phyloP scores from a whole-genome alignment of 2,797 vertebrate genomes.

The Chiroxiphia lanceolata region DNA sequence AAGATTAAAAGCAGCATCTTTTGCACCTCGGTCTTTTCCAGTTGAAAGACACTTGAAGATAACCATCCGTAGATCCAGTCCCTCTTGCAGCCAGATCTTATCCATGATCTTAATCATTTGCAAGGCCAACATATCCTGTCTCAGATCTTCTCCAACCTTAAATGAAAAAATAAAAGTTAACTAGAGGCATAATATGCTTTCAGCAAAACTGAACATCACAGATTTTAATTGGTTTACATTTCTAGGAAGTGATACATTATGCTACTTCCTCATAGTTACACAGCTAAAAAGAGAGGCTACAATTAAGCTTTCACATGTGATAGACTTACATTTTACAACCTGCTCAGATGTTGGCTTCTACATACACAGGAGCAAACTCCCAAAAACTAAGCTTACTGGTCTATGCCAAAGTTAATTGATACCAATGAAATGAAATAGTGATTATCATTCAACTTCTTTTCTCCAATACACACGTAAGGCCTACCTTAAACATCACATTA shows the following conservation, averaged over 20 bases:
- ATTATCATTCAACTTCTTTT: not conserved
- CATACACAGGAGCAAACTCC: not conserved
- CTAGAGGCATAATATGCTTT: not conserved
- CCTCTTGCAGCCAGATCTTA: constrained; percentile 97
- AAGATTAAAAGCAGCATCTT: not conserved
- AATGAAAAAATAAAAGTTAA: constrained; percentile 16
- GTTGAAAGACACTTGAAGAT: constrained; percentile 98
- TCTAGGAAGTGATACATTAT: not conserved
- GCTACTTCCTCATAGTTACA: not conserved
- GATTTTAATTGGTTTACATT: not conserved
- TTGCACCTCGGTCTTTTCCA: constrained; percentile 90
- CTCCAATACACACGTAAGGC: not conserved
- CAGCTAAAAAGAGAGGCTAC: not conserved
- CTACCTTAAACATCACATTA: constrained; percentile 98
- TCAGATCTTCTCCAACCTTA: constrained; percentile 95
- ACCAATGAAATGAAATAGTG: not conserved
- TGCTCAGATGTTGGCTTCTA: not conserved
- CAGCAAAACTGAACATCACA: not conserved
- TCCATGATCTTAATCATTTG: constrained; percentile 99
- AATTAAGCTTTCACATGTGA: not conserved
- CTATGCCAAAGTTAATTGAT: not conserved
- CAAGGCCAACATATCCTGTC: constrained; percentile 98
- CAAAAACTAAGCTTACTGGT: not conserved
- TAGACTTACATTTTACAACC: not conserved
- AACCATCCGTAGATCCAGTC: constrained; percentile 95